These are phyloP conservation scores for Osmerus mordax DNA, from an alignment of 2,113 vertebrate species.

Conservation along the genomic window DNA sequence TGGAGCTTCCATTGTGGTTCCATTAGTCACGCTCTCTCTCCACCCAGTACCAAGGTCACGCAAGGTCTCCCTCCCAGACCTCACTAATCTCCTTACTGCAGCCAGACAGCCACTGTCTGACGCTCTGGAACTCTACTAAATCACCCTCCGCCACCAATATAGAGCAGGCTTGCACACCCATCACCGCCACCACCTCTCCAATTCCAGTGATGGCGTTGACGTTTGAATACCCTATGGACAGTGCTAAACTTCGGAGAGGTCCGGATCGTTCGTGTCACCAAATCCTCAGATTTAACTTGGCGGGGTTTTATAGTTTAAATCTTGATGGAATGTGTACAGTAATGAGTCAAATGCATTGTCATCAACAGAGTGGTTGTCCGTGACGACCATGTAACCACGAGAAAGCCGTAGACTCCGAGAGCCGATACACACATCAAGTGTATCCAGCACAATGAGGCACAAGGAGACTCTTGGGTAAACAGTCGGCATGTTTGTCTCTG, in stretches of 20 bases:
- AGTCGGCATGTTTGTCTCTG: conserved; percentile 62
- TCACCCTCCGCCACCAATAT: conserved; percentile 1
- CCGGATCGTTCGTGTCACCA: too few species aligned
- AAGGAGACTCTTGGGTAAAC: conserved; percentile 58
- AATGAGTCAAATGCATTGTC: too few species aligned
- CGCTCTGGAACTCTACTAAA: not conserved
- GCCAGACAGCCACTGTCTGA: conserved; percentile 7
- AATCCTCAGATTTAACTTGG: too few species aligned
- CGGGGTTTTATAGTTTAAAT: too few species aligned
- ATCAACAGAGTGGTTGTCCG: too few species aligned
- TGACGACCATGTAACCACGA: too few species aligned
- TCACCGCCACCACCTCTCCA: not conserved
- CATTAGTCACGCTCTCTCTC: not conserved
- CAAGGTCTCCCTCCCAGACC: not conserved
- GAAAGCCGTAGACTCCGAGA: too few species aligned
- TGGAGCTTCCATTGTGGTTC: not conserved
- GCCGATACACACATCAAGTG: too few species aligned
- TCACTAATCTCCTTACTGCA: not conserved
- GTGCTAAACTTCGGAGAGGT: too few species aligned
- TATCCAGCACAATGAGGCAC: conserved; percentile 39
- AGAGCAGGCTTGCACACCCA: not conserved
- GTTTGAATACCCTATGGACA: too few species aligned
- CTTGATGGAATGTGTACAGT: too few species aligned
- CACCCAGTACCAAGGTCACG: conserved; percentile 12
- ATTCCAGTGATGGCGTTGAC: too few species aligned